phyloP scores from a whole-genome alignment of 2,797 vertebrate genomes.

The Aratinga solstitialis region DNA sequence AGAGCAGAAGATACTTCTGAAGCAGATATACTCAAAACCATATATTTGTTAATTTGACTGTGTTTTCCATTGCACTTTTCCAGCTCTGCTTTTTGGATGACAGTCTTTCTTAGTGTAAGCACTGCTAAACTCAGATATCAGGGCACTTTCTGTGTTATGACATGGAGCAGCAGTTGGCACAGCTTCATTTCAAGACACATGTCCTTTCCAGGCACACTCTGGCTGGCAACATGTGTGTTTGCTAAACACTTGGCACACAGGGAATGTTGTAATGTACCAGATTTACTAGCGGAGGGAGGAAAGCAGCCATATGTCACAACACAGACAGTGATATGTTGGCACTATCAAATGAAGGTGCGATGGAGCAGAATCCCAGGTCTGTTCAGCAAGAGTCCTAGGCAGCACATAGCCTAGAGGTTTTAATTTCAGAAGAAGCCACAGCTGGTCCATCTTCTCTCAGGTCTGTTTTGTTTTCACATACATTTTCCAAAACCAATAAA shows the following conservation, averaged over 20 bases:
- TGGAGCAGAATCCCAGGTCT: not conserved
- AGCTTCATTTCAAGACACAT: constrained; percentile 37
- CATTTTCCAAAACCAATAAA: not conserved
- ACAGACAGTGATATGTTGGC: not conserved
- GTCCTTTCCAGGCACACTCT: constrained; percentile 35
- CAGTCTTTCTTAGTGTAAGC: not conserved
- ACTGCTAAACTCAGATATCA: not conserved
- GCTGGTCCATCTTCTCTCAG: not conserved
- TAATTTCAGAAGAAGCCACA: not conserved
- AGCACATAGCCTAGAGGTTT: not conserved
- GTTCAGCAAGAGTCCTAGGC: not conserved
- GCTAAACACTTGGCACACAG: constrained; percentile 35
- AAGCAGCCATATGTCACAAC: constrained; percentile 29
- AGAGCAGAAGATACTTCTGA: not conserved
- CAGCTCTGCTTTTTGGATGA: constrained; percentile 29
- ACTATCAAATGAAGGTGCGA: not conserved
- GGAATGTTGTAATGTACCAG: constrained; percentile 30
- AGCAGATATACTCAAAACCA: not conserved
- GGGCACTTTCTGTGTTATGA: not conserved
- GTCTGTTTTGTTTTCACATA: not conserved
- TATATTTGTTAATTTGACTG: not conserved
- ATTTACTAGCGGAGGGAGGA: constrained; percentile 25
- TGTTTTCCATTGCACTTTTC: not conserved
- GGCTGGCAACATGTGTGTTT: constrained; percentile 18
- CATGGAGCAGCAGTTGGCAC: constrained; percentile 36